Evolutionary conservation across 2,113 vertebrate genomes (phyloP).

Genomic region (Pyrgilauda ruficollis): DNA sequence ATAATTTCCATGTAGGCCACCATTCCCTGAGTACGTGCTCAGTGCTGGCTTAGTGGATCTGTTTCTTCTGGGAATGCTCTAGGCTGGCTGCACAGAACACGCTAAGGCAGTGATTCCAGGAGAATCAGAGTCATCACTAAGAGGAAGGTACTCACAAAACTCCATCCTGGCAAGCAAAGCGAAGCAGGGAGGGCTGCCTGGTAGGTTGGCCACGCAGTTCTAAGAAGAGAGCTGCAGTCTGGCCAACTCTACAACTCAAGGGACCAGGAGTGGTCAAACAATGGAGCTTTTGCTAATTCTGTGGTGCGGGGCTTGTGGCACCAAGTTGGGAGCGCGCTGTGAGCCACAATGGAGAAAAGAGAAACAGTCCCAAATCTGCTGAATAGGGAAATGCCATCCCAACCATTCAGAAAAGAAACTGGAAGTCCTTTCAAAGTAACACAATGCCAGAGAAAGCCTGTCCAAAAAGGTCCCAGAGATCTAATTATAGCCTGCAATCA

Average conservation of each 20-base stretch:
- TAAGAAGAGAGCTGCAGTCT: not conserved
- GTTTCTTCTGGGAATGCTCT: not conserved
- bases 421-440: conserved; percentile 27
- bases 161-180: not conserved
- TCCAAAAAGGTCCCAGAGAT: conserved; percentile 9
- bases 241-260: not conserved
- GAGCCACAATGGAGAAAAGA: not conserved
- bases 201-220: not conserved
- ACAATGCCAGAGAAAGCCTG: not conserved
- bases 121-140: not conserved
- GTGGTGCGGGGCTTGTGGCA: not conserved
- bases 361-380: conserved; percentile 40
- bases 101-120: not conserved
- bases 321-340: not conserved
- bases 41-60: not conserved
- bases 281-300: not conserved
- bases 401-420: conserved; percentile 21
- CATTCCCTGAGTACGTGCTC: not conserved
- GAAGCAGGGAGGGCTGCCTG: not conserved
- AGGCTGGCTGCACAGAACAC: not conserved
- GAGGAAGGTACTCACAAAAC: not conserved
- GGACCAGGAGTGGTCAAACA: not conserved
- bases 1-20: not conserved
- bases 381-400: conserved; percentile 52
- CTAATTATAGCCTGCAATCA: conserved; percentile 53